Percentiles rank a stretch among this genome's conserved stretches.
These are phyloP conservation scores for Drosophila repletoides DNA, from an alignment of 1,140 invertebrate genomes.

Conservation along the genomic window DNA sequence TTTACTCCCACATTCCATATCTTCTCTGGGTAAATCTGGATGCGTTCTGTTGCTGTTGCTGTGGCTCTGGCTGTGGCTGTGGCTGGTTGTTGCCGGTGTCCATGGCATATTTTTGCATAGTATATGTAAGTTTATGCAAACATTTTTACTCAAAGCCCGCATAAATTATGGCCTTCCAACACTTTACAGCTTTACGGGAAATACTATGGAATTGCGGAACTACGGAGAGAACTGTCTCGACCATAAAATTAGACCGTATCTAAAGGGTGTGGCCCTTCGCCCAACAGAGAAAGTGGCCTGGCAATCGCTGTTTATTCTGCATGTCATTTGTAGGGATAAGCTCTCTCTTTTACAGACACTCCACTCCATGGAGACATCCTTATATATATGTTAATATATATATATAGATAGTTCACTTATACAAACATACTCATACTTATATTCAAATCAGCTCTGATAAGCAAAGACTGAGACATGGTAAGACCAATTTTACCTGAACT, in stretches of 20 bases:
- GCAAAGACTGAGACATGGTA: no score
- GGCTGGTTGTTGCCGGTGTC: slow-evolving; percentile 1
- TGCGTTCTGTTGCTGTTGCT: not conserved
- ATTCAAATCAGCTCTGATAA: no score
- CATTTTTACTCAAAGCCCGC: slow-evolving; percentile 40
- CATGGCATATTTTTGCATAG: slow-evolving; percentile 49
- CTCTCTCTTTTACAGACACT: slow-evolving; percentile 1
- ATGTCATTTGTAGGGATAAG: slow-evolving; percentile 30
- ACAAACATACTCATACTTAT: not conserved
- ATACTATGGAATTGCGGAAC: no score
- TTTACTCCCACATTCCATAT: not conserved
- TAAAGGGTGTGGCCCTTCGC: slow-evolving; percentile 26
- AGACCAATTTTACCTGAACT: no score
- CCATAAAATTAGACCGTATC: slow-evolving; percentile 45
- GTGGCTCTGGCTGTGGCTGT: not conserved
- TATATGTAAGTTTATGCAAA: slow-evolving; percentile 49
- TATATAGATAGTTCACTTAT: no score
- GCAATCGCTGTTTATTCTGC: slow-evolving; percentile 36
- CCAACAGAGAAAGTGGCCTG: slow-evolving; percentile 17
- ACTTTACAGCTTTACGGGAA: slow-evolving; percentile 13
- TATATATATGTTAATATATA: not conserved
- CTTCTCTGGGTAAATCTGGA: slow-evolving; percentile 6
- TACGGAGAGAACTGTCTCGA: slow-evolving; percentile 37
- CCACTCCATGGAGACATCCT: not conserved
- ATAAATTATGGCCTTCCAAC: slow-evolving; percentile 43